Evolutionary conservation across 1,140 invertebrate species (phyloP).

Genomic region (Ostrea denselamellosa): DNA sequence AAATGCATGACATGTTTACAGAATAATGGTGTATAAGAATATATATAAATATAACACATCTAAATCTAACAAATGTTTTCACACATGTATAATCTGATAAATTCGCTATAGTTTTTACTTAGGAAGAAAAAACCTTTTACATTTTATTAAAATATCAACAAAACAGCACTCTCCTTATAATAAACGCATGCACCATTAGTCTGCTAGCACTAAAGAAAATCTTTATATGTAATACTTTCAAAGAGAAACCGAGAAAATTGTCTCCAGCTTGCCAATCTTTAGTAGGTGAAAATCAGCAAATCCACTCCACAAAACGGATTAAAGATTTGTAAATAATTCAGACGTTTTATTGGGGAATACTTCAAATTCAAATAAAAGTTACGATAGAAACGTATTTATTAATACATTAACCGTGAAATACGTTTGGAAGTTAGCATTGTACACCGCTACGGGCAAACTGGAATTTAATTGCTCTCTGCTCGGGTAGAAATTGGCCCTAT

Average conservation of each 20-base stretch:
- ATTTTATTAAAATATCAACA: background rate
- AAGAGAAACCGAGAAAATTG: too few species aligned
- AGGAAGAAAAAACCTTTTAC: background rate
- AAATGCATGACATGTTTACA: background rate
- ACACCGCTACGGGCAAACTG: background rate
- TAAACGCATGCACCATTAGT: background rate
- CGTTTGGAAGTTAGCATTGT: background rate
- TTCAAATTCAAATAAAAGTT: conserved; percentile 21
- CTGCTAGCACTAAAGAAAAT: background rate
- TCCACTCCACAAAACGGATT: too few species aligned
- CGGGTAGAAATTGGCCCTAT: conserved; percentile 34
- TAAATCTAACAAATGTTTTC: background rate
- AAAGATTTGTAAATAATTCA: background rate
- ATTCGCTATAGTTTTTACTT: background rate
- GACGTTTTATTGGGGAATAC: background rate
- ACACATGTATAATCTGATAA: background rate
- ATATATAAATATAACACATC: background rate
- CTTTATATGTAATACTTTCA: too few species aligned
- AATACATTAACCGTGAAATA: conserved; percentile 39
- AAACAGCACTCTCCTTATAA: background rate
- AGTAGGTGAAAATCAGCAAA: too few species aligned
- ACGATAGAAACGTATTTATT: conserved; percentile 31
- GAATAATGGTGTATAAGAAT: background rate
- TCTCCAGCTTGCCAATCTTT: too few species aligned
- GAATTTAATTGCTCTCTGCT: conserved; percentile 37